These are phyloP conservation scores for Knipowitschia caucasica DNA, from an alignment of 2,797 vertebrate genomes.

Conservation along the genomic window DNA sequence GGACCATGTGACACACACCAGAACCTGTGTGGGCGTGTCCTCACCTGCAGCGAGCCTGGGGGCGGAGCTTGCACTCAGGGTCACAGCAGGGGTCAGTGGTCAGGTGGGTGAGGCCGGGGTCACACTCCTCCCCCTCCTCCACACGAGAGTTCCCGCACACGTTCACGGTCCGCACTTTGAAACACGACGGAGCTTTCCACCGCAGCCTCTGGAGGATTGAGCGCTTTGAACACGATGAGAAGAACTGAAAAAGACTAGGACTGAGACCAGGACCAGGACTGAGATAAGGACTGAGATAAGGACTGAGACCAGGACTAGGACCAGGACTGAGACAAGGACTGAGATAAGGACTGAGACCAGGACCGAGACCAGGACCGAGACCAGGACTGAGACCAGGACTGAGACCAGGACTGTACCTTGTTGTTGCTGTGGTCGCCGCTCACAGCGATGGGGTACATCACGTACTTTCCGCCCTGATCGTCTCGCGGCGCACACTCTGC, in stretches of 20 bases:
- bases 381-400: background rate
- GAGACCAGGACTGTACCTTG: slow-evolving; percentile 75
- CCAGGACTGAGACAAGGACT: background rate
- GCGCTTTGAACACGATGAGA: slow-evolving; percentile 92
- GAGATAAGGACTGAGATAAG: background rate
- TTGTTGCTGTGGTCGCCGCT: slow-evolving; percentile 97
- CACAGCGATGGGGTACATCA: slow-evolving; percentile 98
- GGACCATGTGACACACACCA: no score
- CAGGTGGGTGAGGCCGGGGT: slow-evolving; percentile 88
- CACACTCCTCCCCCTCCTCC: slow-evolving; percentile 91
- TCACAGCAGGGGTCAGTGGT: slow-evolving; percentile 86
- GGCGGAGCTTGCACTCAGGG: slow-evolving; percentile 77
- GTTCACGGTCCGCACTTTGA: slow-evolving; percentile 86
- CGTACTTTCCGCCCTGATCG: slow-evolving; percentile 91
- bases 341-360: background rate
- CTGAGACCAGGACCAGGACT: no score
- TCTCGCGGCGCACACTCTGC: slow-evolving; percentile 87
- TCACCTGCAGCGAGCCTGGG: slow-evolving; percentile 85
- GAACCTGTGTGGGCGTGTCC: no score
- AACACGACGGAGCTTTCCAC: slow-evolving; percentile 84
- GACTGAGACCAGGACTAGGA: no score
- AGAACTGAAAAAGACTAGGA: slow-evolving; percentile 76
- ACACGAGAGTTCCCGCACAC: slow-evolving; percentile 95
- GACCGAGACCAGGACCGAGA: background rate
- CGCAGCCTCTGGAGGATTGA: slow-evolving; percentile 87